Percentiles rank a stretch among this genome's conserved stretches.
These are phyloP conservation scores for Mesitornis unicolor DNA, from an alignment of 2,113 vertebrate species.

Conservation along the genomic window DNA sequence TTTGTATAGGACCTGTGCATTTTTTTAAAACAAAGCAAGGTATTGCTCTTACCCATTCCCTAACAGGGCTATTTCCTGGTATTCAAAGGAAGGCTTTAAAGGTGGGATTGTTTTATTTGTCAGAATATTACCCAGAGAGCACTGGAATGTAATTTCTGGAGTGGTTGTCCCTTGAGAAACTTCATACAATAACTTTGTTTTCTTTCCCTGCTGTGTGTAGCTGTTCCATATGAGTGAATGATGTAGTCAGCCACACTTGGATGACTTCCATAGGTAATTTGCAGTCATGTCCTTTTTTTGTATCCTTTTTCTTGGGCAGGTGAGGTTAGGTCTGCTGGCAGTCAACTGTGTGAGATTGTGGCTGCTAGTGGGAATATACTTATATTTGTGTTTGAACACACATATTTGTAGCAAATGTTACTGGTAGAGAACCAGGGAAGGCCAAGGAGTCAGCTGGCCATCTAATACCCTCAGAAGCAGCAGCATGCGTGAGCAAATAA, in stretches of 20 bases:
- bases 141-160: neutral
- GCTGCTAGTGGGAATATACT: neutral
- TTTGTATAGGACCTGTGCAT: neutral
- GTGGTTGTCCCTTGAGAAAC: neutral
- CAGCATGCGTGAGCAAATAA: neutral
- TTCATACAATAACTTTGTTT: neutral
- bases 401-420: rapidly evolving
- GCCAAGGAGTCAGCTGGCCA: neutral
- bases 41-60: neutral
- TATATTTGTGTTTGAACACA: neutral
- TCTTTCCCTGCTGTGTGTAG: neutral
- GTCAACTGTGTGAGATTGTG: neutral
- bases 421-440: neutral
- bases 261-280: neutral
- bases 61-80: neutral
- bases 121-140: neutral
- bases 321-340: neutral
- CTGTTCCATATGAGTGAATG: neutral
- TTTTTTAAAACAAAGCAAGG: neutral
- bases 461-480: neutral
- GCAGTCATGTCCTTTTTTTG: neutral
- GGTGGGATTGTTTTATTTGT: neutral
- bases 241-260: neutral
- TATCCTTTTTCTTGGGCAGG: neutral
- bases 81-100: neutral